A percentile compares a stretch with the other conserved stretches of the same genome.
These are phyloP conservation scores for Lanistes nyassanus DNA, from an alignment of 1,140 invertebrate genomes.

Conservation along the genomic window DNA sequence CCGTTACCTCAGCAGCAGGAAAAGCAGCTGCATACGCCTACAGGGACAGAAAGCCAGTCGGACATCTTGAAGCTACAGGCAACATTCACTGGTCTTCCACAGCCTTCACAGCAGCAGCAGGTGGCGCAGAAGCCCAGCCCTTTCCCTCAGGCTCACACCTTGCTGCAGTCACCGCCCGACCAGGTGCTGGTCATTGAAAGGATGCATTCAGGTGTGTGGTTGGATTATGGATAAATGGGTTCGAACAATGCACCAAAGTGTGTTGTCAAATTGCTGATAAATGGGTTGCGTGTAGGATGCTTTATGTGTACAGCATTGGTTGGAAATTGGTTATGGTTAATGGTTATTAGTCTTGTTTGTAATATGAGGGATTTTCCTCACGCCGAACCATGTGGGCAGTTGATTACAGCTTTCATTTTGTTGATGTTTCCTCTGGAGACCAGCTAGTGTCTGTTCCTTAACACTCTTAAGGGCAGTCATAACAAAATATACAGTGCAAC, in stretches of 20 bases:
- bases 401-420: too few relatives aligned
- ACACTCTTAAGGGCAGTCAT: too few relatives aligned
- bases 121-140: constrained; percentile 33
- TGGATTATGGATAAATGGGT: background rate
- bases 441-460: too few relatives aligned
- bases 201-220: constrained; percentile 81
- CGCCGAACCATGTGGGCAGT: too few relatives aligned
- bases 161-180: constrained; percentile 78
- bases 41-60: background rate
- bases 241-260: constrained; percentile 88
- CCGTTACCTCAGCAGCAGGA: constrained; percentile 1
- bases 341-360: too few relatives aligned
- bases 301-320: background rate
- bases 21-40: constrained; percentile 7
- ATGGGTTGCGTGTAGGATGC: background rate
- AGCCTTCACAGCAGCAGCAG: constrained; percentile 33
- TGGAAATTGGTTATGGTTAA: background rate
- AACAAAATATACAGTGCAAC: too few relatives aligned
- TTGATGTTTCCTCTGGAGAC: too few relatives aligned
- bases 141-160: constrained; percentile 79
- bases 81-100: constrained; percentile 18
- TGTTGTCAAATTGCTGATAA: background rate
- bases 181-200: constrained; percentile 90
- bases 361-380: too few relatives aligned
- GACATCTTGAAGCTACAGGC: constrained; percentile 3